These are phyloP conservation scores for Yasuhikotakia modesta DNA, from an alignment of 2,797 vertebrate genomes.

Conservation along the genomic window DNA sequence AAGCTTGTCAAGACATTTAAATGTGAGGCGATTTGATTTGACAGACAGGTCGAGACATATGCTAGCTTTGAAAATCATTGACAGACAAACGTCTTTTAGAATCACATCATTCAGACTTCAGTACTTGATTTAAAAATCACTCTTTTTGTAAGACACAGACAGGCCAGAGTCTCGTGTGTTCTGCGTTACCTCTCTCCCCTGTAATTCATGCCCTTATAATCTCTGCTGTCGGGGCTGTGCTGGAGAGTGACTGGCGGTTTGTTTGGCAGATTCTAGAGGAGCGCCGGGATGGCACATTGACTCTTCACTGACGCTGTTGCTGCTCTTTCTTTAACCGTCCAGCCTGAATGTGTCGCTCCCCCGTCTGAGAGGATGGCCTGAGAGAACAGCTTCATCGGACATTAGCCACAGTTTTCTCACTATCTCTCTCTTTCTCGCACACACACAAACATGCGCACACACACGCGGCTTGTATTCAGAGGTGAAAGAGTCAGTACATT, in stretches of 20 bases:
- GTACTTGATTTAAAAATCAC: constrained; percentile 29
- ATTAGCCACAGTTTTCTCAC: constrained; percentile 38
- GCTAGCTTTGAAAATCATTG: constrained; percentile 65
- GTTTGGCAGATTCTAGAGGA: constrained; percentile 43
- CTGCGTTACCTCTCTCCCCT: constrained; percentile 4
- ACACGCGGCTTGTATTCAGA: background rate
- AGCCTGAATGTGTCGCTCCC: constrained; percentile 32
- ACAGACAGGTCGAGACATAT: constrained; percentile 58
- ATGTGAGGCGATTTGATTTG: constrained; percentile 62
- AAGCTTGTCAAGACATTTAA: constrained; percentile 65
- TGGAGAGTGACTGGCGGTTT: constrained; percentile 43
- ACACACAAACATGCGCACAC: background rate
- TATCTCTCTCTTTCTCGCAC: background rate
- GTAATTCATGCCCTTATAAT: constrained; percentile 21
- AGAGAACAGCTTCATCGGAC: background rate
- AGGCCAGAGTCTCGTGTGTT: background rate
- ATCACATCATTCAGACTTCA: constrained; percentile 51
- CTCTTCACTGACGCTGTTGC: constrained; percentile 15
- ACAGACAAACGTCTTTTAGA: constrained; percentile 62
- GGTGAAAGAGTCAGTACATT: background rate
- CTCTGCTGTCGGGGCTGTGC: constrained; percentile 11
- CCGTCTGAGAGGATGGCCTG: background rate
- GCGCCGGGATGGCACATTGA: constrained; percentile 44
- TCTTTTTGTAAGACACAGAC: background rate
- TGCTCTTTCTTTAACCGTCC: constrained; percentile 50